These are phyloP conservation scores for Drepana arcuata DNA, from an alignment of 1,140 invertebrate genomes.

Conservation along the genomic window DNA sequence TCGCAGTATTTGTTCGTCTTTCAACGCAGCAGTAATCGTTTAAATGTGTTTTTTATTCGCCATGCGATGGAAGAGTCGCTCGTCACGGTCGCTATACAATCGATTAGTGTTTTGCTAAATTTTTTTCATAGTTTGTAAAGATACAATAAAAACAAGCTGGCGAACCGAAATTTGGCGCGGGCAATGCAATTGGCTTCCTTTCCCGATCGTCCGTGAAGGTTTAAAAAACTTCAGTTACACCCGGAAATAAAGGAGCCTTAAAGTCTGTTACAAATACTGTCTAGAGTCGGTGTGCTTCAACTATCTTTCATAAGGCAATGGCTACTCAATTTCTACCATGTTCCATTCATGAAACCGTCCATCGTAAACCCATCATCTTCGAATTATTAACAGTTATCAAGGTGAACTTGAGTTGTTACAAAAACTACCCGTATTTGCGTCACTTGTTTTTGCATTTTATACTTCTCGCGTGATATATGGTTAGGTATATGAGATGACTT, in stretches of 20 bases:
- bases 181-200: constrained; percentile 17
- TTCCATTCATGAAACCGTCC: no score
- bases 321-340: no score
- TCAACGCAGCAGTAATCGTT: constrained; percentile 13
- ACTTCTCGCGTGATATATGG: no score
- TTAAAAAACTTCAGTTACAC: no score
- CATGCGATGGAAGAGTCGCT: constrained; percentile 9
- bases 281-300: constrained; percentile 1
- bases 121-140: constrained; percentile 18
- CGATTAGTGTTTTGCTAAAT: constrained; percentile 19
- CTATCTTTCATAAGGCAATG: constrained; percentile 5
- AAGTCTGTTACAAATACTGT: neutral
- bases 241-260: no score
- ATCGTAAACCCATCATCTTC: no score
- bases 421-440: no score
- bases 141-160: constrained; percentile 7
- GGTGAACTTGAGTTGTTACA: no score
- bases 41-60: constrained; percentile 14
- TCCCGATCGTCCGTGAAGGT: constrained; percentile 16
- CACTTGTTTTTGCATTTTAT: no score
- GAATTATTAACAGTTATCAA: no score
- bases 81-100: constrained; percentile 13
- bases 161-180: constrained; percentile 14
- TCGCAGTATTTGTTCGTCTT: constrained; percentile 18
- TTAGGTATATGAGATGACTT: no score